phyloP scores from a whole-genome alignment of 2,888 invertebrate species.

The Dolomedes plantarius region DNA sequence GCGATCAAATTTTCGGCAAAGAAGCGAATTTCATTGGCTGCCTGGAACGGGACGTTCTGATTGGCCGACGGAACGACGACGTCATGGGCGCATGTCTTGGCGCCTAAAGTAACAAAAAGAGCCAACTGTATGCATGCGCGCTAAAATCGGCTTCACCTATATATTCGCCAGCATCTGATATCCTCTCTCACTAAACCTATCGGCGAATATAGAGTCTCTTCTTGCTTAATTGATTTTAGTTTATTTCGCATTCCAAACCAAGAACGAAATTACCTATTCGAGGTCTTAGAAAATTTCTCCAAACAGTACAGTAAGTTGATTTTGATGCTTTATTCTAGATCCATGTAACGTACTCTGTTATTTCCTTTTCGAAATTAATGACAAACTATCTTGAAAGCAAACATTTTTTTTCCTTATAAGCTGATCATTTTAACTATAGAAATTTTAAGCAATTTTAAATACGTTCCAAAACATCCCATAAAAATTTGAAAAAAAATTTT shows the following conservation, averaged over 20 bases:
- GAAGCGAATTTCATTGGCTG: not conserved
- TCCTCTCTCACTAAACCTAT: constrained; percentile 23
- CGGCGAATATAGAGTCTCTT: not conserved
- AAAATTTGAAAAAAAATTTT: too few relatives aligned
- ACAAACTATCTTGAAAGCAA: too few relatives aligned
- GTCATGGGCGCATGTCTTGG: constrained; percentile 46
- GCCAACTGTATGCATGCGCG: constrained; percentile 50
- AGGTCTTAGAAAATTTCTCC: too few relatives aligned
- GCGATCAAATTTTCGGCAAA: not conserved
- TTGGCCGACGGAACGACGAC: constrained; percentile 35
- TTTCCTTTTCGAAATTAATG: too few relatives aligned
- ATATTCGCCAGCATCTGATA: constrained; percentile 27
- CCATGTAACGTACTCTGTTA: too few relatives aligned
- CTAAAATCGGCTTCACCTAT: constrained; percentile 52
- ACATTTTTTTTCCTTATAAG: too few relatives aligned
- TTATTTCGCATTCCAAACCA: not conserved
- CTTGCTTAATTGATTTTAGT: not conserved
- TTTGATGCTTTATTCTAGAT: too few relatives aligned
- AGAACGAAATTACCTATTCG: too few relatives aligned
- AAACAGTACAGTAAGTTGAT: too few relatives aligned
- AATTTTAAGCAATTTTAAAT: too few relatives aligned
- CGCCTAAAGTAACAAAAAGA: constrained; percentile 57
- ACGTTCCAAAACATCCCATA: too few relatives aligned
- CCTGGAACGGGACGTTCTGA: not conserved
- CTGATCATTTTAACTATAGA: too few relatives aligned